Evolutionary conservation across 2,888 invertebrate genomes (phyloP), one percentile per base, ranked within the genome.

Genomic region (Chydorus sphaericus): DNA sequence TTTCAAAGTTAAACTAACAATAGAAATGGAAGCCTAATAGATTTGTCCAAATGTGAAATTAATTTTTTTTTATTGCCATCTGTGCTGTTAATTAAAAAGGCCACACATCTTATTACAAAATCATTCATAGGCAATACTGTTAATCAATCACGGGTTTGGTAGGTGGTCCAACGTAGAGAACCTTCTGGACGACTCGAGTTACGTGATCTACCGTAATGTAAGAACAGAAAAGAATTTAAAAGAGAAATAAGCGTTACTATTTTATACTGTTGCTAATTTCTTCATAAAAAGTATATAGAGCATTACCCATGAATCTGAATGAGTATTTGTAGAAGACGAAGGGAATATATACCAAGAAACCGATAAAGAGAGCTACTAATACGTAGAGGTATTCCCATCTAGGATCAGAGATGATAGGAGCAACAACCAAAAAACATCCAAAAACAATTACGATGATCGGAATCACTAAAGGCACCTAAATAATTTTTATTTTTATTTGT

Each of bases 301-400:
- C 67, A 7, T 80, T 75, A 90, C 90, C 86, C 87, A 90, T 89
- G 68, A 83, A 85, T 63, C 83, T 82, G 62, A 90, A 78, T 63
- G 85, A 82, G 68, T 83, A 80, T 67, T 85, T 83, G 75, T 83
- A 84, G 71, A 90, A 85, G 61, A 94, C 93, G 72, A 94, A 93
- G 58, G 94, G 93, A 66, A 93, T 73, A 73, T 96, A 96, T 70
- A 94, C 84, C 63, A 94, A 72, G 69, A 92, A 79, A 59, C 94
- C 94, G 62, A 84, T 81, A 54, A 86, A 73, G 66, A 94, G 89
- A 74, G 94, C 94, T 56, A 82, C 75, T 60, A 85, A 78, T 55
- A 94, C 93, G 71, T 94, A 94, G 65, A 96, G 73, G 73, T 94
- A 94, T 76, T 94, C 93, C 71, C 92, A 85, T 68, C 89, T 83